Evolutionary conservation across 1,140 invertebrate genomes (phyloP).

Genomic region (Hydropsyche tenuis): DNA sequence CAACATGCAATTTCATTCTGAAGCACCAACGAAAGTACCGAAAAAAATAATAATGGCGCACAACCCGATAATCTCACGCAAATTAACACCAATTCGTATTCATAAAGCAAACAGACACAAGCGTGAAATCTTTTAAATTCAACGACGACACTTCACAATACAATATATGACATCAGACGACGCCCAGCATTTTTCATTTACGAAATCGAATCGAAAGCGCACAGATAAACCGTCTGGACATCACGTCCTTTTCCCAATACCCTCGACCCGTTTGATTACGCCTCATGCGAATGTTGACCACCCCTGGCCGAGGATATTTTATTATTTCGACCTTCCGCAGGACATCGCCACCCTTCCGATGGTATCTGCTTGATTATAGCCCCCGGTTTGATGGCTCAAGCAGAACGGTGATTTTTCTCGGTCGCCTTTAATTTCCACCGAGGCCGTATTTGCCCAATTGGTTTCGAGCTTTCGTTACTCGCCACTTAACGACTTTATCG

Average conservation of each 20-base stretch:
- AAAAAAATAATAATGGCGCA: too few relatives aligned
- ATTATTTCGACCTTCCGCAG: conserved; percentile 1
- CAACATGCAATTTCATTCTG: too few relatives aligned
- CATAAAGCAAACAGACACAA: background rate
- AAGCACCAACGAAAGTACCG: too few relatives aligned
- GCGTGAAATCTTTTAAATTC: background rate
- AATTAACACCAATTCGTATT: conserved; percentile 12
- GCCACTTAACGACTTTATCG: conserved; percentile 33
- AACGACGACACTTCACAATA: background rate
- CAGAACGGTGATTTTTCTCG: conserved; percentile 23
- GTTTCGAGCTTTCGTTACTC: conserved; percentile 5
- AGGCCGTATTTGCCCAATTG: conserved; percentile 30
- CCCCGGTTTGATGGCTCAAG: conserved; percentile 30
- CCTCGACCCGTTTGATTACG: background rate
- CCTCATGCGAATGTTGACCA: conserved; percentile 14
- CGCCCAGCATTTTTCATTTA: too few relatives aligned
- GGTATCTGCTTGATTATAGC: conserved; percentile 37
- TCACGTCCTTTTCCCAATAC: background rate
- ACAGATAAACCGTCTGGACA: too few relatives aligned
- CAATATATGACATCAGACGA: background rate
- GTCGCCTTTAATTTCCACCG: conserved; percentile 21
- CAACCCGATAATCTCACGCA: background rate
- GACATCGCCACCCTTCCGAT: conserved; percentile 21
- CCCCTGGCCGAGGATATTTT: background rate
- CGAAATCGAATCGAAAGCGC: too few relatives aligned